These are phyloP conservation scores for Orestias chungarensis DNA, from an alignment of 2,797 vertebrate species.

Conservation along the genomic window DNA sequence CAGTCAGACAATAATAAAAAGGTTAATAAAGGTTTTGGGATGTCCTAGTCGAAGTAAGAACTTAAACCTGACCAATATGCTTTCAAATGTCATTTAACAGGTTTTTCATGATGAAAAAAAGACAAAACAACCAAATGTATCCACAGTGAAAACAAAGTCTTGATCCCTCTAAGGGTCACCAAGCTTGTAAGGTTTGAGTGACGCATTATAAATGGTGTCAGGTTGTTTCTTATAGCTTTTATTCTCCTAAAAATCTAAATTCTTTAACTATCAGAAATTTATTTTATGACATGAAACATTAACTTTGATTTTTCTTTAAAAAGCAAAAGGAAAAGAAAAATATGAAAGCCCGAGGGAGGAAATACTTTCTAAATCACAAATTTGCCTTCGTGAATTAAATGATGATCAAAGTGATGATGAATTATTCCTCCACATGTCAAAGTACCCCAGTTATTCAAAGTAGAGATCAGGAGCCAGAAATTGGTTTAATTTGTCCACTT, in stretches of 20 bases:
- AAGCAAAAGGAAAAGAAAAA: background rate
- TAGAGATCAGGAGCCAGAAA: background rate
- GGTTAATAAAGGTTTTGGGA: background rate
- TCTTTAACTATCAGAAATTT: no score
- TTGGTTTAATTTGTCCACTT: background rate
- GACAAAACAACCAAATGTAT: no score
- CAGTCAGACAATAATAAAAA: background rate
- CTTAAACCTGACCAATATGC: background rate
- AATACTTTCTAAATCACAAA: background rate
- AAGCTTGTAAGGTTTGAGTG: background rate
- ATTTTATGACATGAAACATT: no score
- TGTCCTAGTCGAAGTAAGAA: background rate
- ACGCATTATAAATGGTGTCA: background rate
- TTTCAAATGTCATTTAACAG: background rate
- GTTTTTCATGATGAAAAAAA: no score
- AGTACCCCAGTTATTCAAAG: background rate
- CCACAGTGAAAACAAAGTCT: background rate
- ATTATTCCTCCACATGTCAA: background rate
- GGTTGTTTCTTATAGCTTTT: background rate
- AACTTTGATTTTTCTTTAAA: no score
- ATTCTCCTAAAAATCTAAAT: no score
- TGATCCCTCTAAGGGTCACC: background rate
- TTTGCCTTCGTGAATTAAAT: background rate
- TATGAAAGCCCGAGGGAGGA: background rate
- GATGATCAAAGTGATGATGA: background rate